phyloP scores from a whole-genome alignment of 2,113 vertebrate species.

The Cairina moschata region DNA sequence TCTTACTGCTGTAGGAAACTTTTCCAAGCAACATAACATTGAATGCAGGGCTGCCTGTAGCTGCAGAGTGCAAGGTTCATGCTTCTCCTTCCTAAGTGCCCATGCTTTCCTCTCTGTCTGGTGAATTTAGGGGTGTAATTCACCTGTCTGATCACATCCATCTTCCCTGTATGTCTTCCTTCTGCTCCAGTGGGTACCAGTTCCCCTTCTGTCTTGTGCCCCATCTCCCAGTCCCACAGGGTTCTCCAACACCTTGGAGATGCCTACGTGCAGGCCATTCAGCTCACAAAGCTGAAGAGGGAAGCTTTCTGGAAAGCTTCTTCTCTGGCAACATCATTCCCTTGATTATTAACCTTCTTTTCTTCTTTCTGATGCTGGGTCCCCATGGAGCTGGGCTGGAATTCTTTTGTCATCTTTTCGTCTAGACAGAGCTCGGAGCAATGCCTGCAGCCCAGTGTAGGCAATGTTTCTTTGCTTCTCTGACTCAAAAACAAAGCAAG shows the following conservation, averaged over 20 bases:
- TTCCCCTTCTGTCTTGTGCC: neutral
- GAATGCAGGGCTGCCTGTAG: neutral
- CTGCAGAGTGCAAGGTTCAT: neutral
- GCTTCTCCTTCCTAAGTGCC: neutral
- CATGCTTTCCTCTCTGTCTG: neutral
- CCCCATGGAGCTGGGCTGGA: neutral
- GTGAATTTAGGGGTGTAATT: neutral
- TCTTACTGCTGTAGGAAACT: neutral
- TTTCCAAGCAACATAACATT: neutral
- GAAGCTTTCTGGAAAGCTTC: neutral
- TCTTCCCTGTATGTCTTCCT: neutral
- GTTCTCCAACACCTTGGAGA: neutral
- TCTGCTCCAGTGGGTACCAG: neutral
- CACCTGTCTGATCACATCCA: fast-evolving
- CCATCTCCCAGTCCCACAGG: fast-evolving
- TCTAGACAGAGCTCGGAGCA: conserved; percentile 49
- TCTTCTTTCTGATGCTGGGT: neutral
- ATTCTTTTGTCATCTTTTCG: conserved; percentile 45
- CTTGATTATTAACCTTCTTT: neutral
- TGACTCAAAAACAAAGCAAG: neutral
- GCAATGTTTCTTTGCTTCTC: neutral
- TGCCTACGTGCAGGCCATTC: neutral
- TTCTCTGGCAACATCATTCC: neutral
- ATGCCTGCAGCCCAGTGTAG: neutral
- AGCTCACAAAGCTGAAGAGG: neutral